A percentile compares a stretch with the other conserved stretches of the same genome.
phyloP scores from a whole-genome alignment of 2,797 vertebrate species.

The Coilia nasus region DNA sequence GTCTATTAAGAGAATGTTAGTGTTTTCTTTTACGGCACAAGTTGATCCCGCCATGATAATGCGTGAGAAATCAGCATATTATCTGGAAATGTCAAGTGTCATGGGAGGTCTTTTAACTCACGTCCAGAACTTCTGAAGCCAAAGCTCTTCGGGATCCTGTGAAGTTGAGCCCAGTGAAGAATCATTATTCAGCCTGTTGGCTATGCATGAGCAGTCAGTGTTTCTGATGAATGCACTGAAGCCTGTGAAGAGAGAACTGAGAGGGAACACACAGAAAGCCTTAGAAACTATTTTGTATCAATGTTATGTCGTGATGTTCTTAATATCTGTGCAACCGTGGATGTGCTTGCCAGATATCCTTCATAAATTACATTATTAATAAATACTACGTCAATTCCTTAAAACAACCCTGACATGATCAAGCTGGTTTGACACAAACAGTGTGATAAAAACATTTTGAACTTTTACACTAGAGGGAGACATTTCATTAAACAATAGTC shows the following conservation, averaged over 20 bases:
- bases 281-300: too few species aligned
- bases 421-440: not conserved
- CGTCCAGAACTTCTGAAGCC: not conserved
- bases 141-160: not conserved
- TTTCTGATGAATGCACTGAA: not conserved
- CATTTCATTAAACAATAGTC: not conserved
- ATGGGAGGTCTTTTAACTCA: not conserved
- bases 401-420: not conserved
- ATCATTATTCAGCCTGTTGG: not conserved
- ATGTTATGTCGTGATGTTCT: too few species aligned
- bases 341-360: not conserved
- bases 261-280: too few species aligned
- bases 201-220: not conserved
- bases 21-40: not conserved
- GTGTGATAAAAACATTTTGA: not conserved
- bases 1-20: too few species aligned
- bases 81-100: not conserved
- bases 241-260: not conserved
- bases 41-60: not conserved
- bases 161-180: not conserved
- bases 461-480: constrained; percentile 2
- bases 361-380: not conserved
- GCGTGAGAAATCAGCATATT: not conserved
- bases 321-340: too few species aligned
- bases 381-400: not conserved